phyloP scores from a whole-genome alignment of 2,113 vertebrate genomes.

The Echinops telfairi region DNA sequence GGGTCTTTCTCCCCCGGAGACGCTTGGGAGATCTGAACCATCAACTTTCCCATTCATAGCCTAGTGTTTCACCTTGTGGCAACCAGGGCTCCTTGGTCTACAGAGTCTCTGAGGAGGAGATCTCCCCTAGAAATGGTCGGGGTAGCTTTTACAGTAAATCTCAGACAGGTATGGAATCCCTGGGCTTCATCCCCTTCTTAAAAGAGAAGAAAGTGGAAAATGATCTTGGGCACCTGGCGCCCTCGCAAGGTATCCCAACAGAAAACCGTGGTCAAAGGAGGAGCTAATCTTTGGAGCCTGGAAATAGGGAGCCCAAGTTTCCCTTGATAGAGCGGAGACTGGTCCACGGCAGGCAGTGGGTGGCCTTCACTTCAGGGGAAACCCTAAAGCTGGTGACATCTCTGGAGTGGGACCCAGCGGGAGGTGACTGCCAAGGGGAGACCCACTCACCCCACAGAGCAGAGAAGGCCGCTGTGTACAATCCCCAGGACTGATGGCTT shows the following conservation, averaged over 20 bases:
- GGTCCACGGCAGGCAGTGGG: not conserved
- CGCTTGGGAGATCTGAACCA: not conserved
- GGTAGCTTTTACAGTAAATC: not conserved
- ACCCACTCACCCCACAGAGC: too few species aligned
- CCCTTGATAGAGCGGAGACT: not conserved
- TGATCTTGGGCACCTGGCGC: not conserved
- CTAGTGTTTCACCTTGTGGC: not conserved
- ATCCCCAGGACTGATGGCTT: too few species aligned
- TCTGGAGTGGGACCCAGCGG: not conserved
- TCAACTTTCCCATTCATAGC: not conserved
- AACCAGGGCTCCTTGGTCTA: not conserved
- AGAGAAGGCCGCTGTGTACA: too few species aligned
- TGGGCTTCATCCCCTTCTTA: not conserved
- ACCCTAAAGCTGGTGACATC: not conserved
- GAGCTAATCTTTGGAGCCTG: not conserved
- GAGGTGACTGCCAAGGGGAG: not conserved
- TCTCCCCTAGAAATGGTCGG: not conserved
- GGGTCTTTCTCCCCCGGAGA: not conserved
- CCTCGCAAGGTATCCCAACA: not conserved
- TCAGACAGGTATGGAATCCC: not conserved
- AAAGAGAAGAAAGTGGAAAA: not conserved
- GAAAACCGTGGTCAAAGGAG: not conserved
- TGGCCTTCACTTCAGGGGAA: not conserved
- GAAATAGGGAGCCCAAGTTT: constrained; percentile 1
- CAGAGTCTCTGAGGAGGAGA: not conserved